These are phyloP conservation scores for Diglossa cyanea DNA, from an alignment of 2,797 vertebrate species.

Conservation along the genomic window DNA sequence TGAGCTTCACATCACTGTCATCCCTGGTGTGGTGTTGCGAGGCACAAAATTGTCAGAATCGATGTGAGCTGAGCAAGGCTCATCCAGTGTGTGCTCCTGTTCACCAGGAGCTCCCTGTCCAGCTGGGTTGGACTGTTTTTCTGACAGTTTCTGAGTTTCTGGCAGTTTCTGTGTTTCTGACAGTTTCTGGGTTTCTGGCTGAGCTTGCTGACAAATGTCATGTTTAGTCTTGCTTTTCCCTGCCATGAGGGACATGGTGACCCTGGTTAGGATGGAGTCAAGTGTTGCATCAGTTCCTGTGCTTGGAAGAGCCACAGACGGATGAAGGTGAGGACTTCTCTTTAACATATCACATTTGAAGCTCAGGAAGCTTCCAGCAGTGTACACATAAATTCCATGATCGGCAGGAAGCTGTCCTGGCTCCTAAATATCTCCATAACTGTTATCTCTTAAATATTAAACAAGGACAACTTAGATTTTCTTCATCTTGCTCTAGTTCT, in stretches of 20 bases:
- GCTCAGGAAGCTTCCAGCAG: neutral
- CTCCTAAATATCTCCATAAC: neutral
- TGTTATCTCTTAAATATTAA: neutral
- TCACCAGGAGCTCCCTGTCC: neutral
- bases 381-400: neutral
- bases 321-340: neutral
- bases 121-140: neutral
- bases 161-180: neutral
- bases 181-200: neutral
- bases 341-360: neutral
- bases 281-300: neutral
- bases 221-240: accelerated
- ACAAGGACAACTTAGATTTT: neutral
- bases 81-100: neutral
- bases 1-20: neutral
- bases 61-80: neutral
- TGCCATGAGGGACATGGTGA: neutral
- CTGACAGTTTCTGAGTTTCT: neutral
- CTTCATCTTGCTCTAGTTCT: neutral
- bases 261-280: neutral
- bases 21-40: neutral
- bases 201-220: neutral
- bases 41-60: neutral
- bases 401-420: neutral
- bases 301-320: neutral